Evolutionary conservation across 2,797 vertebrate species (phyloP), one percentile per base, ranked within the genome.

Genomic region (Gadopsis bispinosus): DNA sequence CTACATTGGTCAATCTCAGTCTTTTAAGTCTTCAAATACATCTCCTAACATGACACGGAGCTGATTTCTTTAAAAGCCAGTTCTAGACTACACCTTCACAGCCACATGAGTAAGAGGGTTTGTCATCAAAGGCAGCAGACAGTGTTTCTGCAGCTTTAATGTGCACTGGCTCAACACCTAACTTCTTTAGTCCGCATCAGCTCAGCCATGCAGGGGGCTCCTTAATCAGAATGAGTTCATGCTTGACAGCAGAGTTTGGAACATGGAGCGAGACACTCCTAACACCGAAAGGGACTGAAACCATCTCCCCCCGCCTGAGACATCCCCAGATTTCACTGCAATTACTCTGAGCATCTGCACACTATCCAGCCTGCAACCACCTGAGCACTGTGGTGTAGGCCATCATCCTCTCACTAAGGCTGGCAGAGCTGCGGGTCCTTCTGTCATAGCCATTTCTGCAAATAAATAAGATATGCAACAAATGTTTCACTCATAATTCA

Each of bases 401-500:
- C 66, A 16, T 33, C 63, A 5, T 5, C 39, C 51, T 14, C 56
- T 63, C 43, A 35, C 17, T 11, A 3, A 48, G 51, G 35, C 68
- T 56, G 69, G 47, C 69, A 62, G 61, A 59, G 53, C 58, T 12
- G 33, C 6, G 17, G 58, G 35, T 22, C 29, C 39, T 66, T 54
- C 45, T 14, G 79, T 81, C 53, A 22, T 3, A 10, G 70, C 64
- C 75, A 80, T 81, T 80, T 77, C 58, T 74, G 68, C 76, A 80
- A 81, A 89, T 86, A 83, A 86, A 90, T 82, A 84, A 65, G 33
- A 88, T 66, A 73, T 58, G 62, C 71, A 84, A 80, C 68, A 85
- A 77, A 69, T 79, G 80, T 69, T 89, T 77, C 45, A 65, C 70
- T 48, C 80, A 64, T 83, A 79, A 87, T 79, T 81, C 65, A 58